Evolutionary conservation across 2,797 vertebrate genomes (phyloP), one percentile per base, ranked within the genome.

Genomic region (Sebastiscus albofasciatus): DNA sequence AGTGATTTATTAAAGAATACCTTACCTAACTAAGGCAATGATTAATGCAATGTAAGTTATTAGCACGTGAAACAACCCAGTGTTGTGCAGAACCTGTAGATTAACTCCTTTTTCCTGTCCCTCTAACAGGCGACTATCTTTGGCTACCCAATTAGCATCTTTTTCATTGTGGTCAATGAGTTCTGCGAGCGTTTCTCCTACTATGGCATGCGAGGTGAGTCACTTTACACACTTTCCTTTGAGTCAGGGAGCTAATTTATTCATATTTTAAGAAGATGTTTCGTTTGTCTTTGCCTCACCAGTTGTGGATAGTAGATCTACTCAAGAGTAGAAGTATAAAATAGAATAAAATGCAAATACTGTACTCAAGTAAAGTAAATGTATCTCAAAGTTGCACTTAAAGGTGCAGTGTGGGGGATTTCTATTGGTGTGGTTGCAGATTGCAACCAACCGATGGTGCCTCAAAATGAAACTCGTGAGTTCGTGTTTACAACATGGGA

Each of bases 141-240:
- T 6, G 97, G 97, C 13, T 99, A 96, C 74, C 98, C 97, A 0
- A 0, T 97, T 65, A 98, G 97, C 87, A 97, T 98, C 90, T 98
- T 98, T 90, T 98, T 99, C 93, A 99, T 99, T 0, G 84, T 98
- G 86, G 58, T 97, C 93, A 99, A 98, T 89, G 97, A 99, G 92
- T 99, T 99, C 96, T 99, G 97, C 0, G 98, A 99, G 88, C 92
- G 98, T 0, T 99, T 99, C 91, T 99, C 98, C 94, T 99, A 98
- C 95, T 99, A 98, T 98, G 98, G 97, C 89, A 99, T 98, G 97
- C 91, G 94, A 97, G 96, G 98, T 98, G 93, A 94, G 89, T 61
- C 31, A 29, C 18, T 39, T 72, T 2, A 10, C 18, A n/a, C 8
- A 20, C 8, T 66, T n/a, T 42, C 12, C 13, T 67, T 27, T 20